Percentiles rank a stretch among this genome's conserved stretches.
Conservation (phyloP, 2,888 invertebrate species). For the Harpalus rubripes region DNA sequence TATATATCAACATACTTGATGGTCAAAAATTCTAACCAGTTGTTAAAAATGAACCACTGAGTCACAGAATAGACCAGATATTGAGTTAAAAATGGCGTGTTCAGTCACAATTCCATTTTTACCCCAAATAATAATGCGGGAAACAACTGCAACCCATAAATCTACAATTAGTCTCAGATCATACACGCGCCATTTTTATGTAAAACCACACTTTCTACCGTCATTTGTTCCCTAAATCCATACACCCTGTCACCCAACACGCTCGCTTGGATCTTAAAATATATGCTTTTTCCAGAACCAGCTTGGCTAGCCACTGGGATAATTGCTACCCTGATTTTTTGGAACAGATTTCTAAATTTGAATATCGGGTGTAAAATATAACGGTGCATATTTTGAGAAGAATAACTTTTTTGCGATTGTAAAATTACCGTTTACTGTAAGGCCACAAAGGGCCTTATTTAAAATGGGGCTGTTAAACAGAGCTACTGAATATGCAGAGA, state of each 20-base stretch:
- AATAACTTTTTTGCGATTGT: slow-evolving; percentile 56
- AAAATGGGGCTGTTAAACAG: slow-evolving; percentile 54
- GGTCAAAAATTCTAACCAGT: no score
- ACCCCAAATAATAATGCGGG: slow-evolving; percentile 27
- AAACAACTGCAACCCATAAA: slow-evolving; percentile 44
- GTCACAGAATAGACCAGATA: no score
- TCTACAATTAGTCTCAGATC: slow-evolving; percentile 51
- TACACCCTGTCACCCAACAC: slow-evolving; percentile 9
- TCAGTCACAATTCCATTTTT: not conserved
- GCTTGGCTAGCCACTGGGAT: slow-evolving; percentile 1
- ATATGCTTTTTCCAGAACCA: slow-evolving; percentile 1
- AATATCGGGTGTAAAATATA: slow-evolving; percentile 56
- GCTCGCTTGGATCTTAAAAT: slow-evolving; percentile 51
- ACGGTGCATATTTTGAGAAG: slow-evolving; percentile 54
- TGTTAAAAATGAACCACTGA: no score
- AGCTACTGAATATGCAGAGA: slow-evolving; percentile 52
- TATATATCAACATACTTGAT: no score
- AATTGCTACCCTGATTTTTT: slow-evolving; percentile 29
- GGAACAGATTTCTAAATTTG: slow-evolving; percentile 60
- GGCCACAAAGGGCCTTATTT: slow-evolving; percentile 60
- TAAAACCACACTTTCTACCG: slow-evolving; percentile 57
- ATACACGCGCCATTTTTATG: slow-evolving; percentile 56
- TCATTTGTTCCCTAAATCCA: slow-evolving; percentile 56
- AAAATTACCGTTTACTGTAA: slow-evolving; percentile 61
- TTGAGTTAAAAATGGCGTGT: slow-evolving; percentile 26